Percentiles rank a stretch among this genome's conserved stretches.
Conservation (phyloP, 2,797 vertebrate species). For the Gila robusta region DNA sequence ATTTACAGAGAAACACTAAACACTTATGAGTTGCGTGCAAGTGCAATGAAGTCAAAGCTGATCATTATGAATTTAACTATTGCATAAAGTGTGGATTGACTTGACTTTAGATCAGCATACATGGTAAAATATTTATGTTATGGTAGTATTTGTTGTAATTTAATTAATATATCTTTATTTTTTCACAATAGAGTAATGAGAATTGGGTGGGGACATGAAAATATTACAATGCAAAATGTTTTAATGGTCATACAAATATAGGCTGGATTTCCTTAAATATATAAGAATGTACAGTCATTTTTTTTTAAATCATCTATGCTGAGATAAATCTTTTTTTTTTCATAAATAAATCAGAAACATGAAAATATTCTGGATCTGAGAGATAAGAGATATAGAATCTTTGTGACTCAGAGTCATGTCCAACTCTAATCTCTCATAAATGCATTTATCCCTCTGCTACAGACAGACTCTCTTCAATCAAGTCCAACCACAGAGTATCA, state of each 20-base stretch:
- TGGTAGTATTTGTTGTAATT: not conserved
- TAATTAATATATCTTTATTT: not conserved
- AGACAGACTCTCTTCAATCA: constrained; percentile 10
- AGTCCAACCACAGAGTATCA: constrained; percentile 6
- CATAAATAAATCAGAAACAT: not conserved
- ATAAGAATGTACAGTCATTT: not conserved
- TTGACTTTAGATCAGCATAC: too few species aligned
- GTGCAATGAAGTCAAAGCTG: not conserved
- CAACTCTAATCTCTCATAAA: constrained; percentile 36
- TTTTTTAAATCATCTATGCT: too few species aligned
- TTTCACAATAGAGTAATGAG: not conserved
- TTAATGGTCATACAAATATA: not conserved
- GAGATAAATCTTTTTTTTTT: too few species aligned
- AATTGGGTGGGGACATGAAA: not conserved
- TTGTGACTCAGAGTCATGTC: constrained; percentile 27
- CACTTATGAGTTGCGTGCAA: not conserved
- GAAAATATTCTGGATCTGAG: constrained; percentile 25
- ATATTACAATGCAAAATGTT: not conserved
- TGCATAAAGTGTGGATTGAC: not conserved
- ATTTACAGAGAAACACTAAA: not conserved
- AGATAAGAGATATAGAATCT: constrained; percentile 19
- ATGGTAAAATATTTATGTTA: too few species aligned
- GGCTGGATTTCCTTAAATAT: not conserved
- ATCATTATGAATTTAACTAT: not conserved
- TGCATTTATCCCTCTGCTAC: constrained; percentile 25